phyloP scores from a whole-genome alignment of 2,797 vertebrate genomes.

The Erpetoichthys calabaricus region DNA sequence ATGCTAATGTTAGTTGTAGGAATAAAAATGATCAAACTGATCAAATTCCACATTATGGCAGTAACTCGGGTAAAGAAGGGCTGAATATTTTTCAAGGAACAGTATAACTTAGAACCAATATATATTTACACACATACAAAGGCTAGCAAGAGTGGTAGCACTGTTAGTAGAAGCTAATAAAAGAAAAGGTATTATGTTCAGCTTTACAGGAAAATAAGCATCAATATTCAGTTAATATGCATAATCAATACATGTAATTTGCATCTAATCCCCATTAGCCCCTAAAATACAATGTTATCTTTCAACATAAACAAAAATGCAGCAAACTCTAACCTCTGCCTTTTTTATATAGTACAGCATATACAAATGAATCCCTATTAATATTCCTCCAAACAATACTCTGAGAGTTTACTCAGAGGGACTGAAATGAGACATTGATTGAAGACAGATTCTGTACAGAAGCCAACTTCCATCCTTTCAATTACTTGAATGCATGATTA shows the following conservation, averaged over 20 bases:
- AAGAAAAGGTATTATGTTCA: no score
- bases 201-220: neutral
- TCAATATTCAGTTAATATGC: neutral
- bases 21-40: no score
- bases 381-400: slow-evolving; percentile 32
- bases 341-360: slow-evolving; percentile 10
- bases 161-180: no score
- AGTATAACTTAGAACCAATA: neutral
- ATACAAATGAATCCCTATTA: slow-evolving; percentile 25
- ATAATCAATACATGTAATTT: slow-evolving; percentile 2
- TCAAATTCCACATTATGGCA: no score
- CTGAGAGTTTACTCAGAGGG: slow-evolving; percentile 44
- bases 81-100: neutral
- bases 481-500: slow-evolving; percentile 51
- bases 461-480: slow-evolving; percentile 38
- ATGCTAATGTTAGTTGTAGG: no score
- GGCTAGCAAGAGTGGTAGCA: neutral
- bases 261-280: no score
- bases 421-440: slow-evolving; percentile 43
- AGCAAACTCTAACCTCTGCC: slow-evolving; percentile 1
- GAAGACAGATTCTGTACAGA: slow-evolving; percentile 34
- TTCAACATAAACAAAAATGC: neutral
- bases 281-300: no score
- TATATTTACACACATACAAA: no score
- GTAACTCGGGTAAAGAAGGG: no score